A percentile compares a stretch with the other conserved stretches of the same genome.
Evolutionary conservation across 1,140 invertebrate genomes (phyloP).

Genomic region (Drosophila sechellia): DNA sequence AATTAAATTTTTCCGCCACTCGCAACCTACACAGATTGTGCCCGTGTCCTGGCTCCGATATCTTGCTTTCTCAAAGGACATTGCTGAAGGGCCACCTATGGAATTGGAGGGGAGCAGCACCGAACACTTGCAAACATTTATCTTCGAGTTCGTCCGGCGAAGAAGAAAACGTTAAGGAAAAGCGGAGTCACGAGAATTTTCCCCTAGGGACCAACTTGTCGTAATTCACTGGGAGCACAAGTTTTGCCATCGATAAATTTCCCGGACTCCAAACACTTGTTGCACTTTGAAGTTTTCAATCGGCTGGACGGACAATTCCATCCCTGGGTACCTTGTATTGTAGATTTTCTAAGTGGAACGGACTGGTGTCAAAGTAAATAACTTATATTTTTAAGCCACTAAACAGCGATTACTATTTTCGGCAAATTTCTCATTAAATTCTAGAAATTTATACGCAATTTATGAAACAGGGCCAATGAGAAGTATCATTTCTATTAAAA

Average conservation of each 20-base stretch:
- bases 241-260: constrained; percentile 76
- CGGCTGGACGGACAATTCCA: constrained; percentile 21
- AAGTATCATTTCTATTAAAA: background rate
- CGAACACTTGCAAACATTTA: constrained; percentile 65
- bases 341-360: constrained; percentile 3
- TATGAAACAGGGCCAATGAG: too few relatives aligned
- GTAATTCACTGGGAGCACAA: constrained; percentile 75
- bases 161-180: constrained; percentile 25
- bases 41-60: constrained; percentile 4
- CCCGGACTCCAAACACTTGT: constrained; percentile 68
- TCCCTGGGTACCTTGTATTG: background rate
- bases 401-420: constrained; percentile 52
- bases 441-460: constrained; percentile 18
- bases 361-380: constrained; percentile 58
- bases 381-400: constrained; percentile 22
- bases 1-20: constrained; percentile 68
- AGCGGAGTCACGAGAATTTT: constrained; percentile 20
- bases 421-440: constrained; percentile 22
- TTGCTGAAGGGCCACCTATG: constrained; percentile 24
- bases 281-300: constrained; percentile 48
- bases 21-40: background rate
- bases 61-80: constrained; percentile 24
- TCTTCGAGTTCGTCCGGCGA: constrained; percentile 49
- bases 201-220: constrained; percentile 59
- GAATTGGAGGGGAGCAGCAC: constrained; percentile 1